phyloP scores from a whole-genome alignment of 1,140 invertebrate genomes.

The Drosophila carrolli region DNA sequence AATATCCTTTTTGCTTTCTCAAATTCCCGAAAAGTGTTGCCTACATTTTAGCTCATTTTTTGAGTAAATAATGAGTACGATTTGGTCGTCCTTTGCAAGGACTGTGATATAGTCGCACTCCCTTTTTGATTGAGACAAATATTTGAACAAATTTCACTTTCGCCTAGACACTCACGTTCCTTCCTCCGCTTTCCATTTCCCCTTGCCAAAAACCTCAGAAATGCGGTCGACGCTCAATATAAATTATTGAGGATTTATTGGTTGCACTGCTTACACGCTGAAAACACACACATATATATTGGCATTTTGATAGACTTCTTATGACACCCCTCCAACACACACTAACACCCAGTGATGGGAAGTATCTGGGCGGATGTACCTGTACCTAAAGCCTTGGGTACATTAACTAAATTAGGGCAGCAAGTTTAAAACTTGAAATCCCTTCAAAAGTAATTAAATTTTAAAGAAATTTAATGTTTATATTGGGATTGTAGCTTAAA shows the following conservation, averaged over 20 bases:
- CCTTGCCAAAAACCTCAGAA: slow-evolving; percentile 24
- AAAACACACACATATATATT: slow-evolving; percentile 12
- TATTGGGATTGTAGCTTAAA: too few species aligned
- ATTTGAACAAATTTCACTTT: slow-evolving; percentile 71
- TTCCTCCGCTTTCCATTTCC: neutral
- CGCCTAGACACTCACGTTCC: slow-evolving; percentile 21
- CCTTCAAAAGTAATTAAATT: neutral
- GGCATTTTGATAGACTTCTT: slow-evolving; percentile 58
- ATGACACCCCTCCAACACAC: neutral
- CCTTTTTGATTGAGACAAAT: slow-evolving; percentile 74
- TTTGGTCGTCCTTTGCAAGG: neutral
- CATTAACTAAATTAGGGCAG: too few species aligned
- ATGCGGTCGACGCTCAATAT: slow-evolving; percentile 55
- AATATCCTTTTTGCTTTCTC: too few species aligned
- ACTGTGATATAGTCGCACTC: slow-evolving; percentile 11
- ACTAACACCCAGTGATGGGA: slow-evolving; percentile 8
- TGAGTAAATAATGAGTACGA: neutral
- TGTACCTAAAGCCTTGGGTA: neutral
- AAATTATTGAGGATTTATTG: slow-evolving; percentile 74
- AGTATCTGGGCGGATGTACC: neutral
- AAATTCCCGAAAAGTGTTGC: neutral
- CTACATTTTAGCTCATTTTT: neutral
- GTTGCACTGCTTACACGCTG: slow-evolving; percentile 13
- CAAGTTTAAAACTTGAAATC: too few species aligned
- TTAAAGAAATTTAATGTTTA: too few species aligned